phyloP scores from a whole-genome alignment of 2,888 invertebrate genomes.

The Hypena proboscidalis region DNA sequence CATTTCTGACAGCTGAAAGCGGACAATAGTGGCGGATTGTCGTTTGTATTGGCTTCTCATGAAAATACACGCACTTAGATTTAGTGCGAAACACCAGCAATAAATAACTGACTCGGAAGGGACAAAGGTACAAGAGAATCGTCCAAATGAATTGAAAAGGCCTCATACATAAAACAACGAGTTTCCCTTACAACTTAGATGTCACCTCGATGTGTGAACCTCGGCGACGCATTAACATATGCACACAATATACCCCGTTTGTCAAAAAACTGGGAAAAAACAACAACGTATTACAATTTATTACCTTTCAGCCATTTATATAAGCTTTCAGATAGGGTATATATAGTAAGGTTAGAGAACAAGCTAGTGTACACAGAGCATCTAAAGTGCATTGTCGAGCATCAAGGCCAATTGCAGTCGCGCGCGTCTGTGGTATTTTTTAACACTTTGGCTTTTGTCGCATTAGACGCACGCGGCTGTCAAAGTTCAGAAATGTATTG shows the following conservation, averaged over 20 bases:
- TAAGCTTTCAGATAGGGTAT: too few species aligned
- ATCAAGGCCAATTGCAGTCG: too few species aligned
- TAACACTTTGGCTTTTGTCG: too few species aligned
- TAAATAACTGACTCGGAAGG: conserved; percentile 83
- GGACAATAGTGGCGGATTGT: conserved; percentile 51
- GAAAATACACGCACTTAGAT: conserved; percentile 66
- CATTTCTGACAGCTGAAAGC: conserved; percentile 31
- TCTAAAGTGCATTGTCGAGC: too few species aligned
- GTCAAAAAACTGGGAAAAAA: conserved; percentile 21
- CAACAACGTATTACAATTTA: conserved; percentile 8
- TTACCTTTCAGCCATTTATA: too few species aligned
- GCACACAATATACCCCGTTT: conserved; percentile 31
- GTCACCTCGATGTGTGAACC: conserved; percentile 66
- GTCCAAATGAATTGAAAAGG: conserved; percentile 82
- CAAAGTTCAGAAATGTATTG: too few species aligned
- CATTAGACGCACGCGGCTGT: too few species aligned
- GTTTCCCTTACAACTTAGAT: conserved; percentile 61
- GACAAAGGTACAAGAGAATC: conserved; percentile 79
- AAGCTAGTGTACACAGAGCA: too few species aligned
- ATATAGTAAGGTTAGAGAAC: too few species aligned
- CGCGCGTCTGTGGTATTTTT: too few species aligned
- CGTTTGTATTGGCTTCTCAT: conserved; percentile 55
- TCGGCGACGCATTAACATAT: conserved; percentile 65
- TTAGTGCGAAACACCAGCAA: conserved; percentile 76
- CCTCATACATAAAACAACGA: conserved; percentile 81